Percentiles rank a stretch among this genome's conserved stretches.
phyloP scores from a whole-genome alignment of 2,888 invertebrate genomes.

The Agriopis marginaria region DNA sequence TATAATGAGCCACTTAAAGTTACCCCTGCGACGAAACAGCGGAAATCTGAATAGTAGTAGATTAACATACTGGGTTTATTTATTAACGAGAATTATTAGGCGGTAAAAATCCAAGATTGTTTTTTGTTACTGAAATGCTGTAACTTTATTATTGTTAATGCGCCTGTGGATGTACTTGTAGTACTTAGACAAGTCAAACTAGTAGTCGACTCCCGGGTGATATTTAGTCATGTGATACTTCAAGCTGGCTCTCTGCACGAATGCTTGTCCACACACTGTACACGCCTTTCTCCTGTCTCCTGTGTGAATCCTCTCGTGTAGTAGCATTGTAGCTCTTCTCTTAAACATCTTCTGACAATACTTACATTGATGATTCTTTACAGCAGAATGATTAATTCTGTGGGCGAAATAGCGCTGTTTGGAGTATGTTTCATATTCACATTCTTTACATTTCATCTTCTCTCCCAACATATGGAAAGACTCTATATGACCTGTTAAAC shows the following conservation, averaged over 20 bases:
- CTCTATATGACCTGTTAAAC: constrained; percentile 60
- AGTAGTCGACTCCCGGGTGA: constrained; percentile 54
- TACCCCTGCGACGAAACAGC: no score
- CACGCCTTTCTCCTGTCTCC: constrained; percentile 43
- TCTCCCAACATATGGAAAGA: constrained; percentile 47
- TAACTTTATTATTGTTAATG: no score
- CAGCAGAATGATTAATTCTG: constrained; percentile 46
- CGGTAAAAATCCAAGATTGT: no score
- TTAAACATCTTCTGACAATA: constrained; percentile 22
- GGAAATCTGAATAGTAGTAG: no score
- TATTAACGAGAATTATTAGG: no score
- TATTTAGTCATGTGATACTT: constrained; percentile 46
- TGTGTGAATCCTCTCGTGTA: constrained; percentile 27
- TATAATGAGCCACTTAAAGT: no score
- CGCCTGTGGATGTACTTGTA: no score
- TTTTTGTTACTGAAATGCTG: no score
- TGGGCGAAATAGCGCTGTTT: constrained; percentile 65
- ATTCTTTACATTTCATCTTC: constrained; percentile 49
- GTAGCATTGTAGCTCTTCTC: not conserved
- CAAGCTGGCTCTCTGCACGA: constrained; percentile 51
- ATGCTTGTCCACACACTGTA: constrained; percentile 29
- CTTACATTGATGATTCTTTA: not conserved
- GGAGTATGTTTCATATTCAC: constrained; percentile 68
- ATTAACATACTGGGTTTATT: no score
- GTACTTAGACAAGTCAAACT: not conserved